Evolutionary conservation across 2,888 invertebrate species (phyloP), one percentile per base, ranked within the genome.

Genomic region (Melieria crassipennis): DNA sequence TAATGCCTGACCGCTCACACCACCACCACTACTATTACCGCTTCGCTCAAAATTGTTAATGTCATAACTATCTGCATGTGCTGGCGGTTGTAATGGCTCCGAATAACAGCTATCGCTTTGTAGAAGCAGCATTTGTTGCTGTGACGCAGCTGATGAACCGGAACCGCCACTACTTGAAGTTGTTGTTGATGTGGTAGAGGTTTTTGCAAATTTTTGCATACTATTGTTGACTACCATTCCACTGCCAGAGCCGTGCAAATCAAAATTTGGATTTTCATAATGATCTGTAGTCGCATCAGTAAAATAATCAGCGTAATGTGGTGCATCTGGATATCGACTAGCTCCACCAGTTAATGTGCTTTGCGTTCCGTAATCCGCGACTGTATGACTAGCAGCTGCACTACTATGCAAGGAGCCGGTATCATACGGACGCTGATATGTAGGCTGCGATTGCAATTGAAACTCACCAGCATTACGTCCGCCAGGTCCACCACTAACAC

Each of bases 21-120:
- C 50, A 47, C 72, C 71, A 13, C 72, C 69, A n/a, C 76, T 52
- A 47, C 66, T 69, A 57, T 72, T 72, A 4, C 73, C 73, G 58
- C 76, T 75, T 1, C 92, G 88, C 77, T 92, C 92, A 75, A 90
- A 89, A 75, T 89, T 89, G 62, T 91, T 91, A 76, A 90, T 90
- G 58, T 87, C 86, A 75, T 83, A 87, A 55, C 79, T 82, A 30
- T 78, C 13, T 48, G 62, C 48, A 61, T 67, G 62, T 46, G 56
- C n/a, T 9, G 78, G 79, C 69, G 80, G 80, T 65, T 84, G 80
- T 57, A 86, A 75, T 10, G 87, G 87, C 68, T 87, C 87, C 0
- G 87, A 87, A 75, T 87, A 87, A 67, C 87, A 87, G 71, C 83
- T 84, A 65, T 87, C 87, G 65, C 77, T 80, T 61, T 82, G 81